Evolutionary conservation across 2,797 vertebrate genomes (phyloP), one percentile per base, ranked within the genome.

Genomic region (Columba guinea): DNA sequence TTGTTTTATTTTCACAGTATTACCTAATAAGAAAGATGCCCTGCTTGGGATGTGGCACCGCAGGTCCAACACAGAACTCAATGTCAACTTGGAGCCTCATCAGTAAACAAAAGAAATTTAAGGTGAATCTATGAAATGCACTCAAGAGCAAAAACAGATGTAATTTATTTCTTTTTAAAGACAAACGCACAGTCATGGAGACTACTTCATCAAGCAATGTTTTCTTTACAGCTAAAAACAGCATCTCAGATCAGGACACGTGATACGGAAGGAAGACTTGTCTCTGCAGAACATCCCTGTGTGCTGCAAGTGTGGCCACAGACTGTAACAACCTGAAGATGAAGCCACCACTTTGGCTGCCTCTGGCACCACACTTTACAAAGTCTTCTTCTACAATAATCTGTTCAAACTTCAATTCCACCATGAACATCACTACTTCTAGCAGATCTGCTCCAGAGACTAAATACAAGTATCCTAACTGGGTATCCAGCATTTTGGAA

Each of bases 191-290:
- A n/a, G 24, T 19, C 8, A 11, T 7, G 18, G n/a, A 84, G 73
- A 76, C 71, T 35, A 21, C 51, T 77, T 77, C 14, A 78, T 26
- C 53, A 69, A 62, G 34, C 13, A 48, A 11, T 56, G 37, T 58
- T 93, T 83, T 60, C 70, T 86, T 88, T 44, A 35, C n/a, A 67
- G 77, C 44, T 94, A 60, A 79, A 82, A 82, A 1, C 74, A 78
- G 30, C 27, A 78, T 12, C 75, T 84, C 23, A 69, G 93, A 90
- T 78, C 28, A 68, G n/a, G n/a, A 81, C 30, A 46, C 59, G 67
- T 7, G 35, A 62, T 76, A 71, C 0, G 44, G 65, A 81, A 71
- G 32, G 21, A 63, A 74, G 55, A 69, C 37, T 3, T 78, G 69
- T 37, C 68, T 77, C 62, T 75, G 76, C 87, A 89, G 68, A 92